Conservation (phyloP, 2,113 vertebrate genomes). For the Micromys minutus region DNA sequence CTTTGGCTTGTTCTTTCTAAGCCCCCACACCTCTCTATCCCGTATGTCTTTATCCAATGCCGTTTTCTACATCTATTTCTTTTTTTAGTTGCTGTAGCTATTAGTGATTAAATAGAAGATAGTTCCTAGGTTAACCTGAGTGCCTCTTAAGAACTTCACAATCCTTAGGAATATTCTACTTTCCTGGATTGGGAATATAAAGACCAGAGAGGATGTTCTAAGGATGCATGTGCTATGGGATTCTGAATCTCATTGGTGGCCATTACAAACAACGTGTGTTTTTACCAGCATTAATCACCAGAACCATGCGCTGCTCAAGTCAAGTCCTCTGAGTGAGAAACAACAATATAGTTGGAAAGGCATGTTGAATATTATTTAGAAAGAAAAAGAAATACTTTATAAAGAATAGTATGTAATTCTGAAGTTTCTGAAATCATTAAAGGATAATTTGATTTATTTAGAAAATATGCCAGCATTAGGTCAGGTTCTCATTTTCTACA, state of each 20-base stretch:
- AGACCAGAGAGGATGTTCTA: background rate
- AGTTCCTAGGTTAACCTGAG: background rate
- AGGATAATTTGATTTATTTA: background rate
- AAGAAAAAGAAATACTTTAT: background rate
- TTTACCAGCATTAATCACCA: background rate
- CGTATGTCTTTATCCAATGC: background rate
- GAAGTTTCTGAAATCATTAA: slow-evolving; percentile 7
- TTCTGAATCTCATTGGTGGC: too few relatives aligned
- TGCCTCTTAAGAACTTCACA: background rate
- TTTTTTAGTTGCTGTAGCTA: background rate
- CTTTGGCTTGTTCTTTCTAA: background rate
- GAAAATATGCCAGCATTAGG: background rate
- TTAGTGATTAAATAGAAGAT: background rate
- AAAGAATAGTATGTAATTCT: background rate
- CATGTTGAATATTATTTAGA: background rate
- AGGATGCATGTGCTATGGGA: too few relatives aligned
- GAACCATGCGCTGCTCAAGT: rapidly evolving
- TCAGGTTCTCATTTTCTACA: background rate
- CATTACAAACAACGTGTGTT: background rate
- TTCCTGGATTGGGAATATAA: background rate
- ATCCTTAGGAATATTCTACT: background rate
- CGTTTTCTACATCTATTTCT: background rate
- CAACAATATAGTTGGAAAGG: background rate
- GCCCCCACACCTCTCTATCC: background rate
- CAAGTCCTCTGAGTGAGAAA: background rate